Evolutionary conservation across 1,140 invertebrate species (phyloP).

Genomic region (Scylla paramamosain): DNA sequence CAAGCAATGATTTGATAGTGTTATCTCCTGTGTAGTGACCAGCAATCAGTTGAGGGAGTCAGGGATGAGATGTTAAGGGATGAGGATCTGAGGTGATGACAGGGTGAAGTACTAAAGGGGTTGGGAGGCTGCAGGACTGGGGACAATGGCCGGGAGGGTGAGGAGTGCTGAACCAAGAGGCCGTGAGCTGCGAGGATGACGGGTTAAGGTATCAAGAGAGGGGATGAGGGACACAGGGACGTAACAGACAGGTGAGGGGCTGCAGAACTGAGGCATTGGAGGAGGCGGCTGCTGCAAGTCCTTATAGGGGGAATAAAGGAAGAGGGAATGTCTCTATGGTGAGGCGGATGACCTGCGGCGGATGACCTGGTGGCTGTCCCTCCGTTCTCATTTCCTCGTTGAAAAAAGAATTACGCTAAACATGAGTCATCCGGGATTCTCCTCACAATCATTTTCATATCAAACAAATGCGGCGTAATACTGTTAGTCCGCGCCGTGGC

Average conservation of each 20-base stretch:
- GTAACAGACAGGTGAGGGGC: too few species aligned
- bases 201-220: neutral
- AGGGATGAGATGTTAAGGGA: too few species aligned
- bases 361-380: neutral
- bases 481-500: conserved; percentile 38
- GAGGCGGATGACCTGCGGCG: neutral
- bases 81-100: too few species aligned
- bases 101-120: too few species aligned
- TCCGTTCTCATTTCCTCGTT: conserved; percentile 34
- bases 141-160: too few species aligned
- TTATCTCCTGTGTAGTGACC: too few species aligned
- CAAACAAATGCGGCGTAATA: conserved; percentile 76
- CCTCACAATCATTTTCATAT: conserved; percentile 77
- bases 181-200: neutral
- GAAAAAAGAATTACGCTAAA: conserved; percentile 73
- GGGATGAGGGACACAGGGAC: neutral
- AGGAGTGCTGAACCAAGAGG: too few species aligned
- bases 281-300: neutral
- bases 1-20: too few species aligned
- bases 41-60: too few species aligned
- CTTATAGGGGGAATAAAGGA: neutral
- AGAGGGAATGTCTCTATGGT: neutral
- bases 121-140: too few species aligned
- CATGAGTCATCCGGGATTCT: conserved; percentile 72
- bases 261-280: neutral